Base-by-base conservation (phyloP, 1,140 invertebrate genomes). In the Drosophila pachea region DNA sequence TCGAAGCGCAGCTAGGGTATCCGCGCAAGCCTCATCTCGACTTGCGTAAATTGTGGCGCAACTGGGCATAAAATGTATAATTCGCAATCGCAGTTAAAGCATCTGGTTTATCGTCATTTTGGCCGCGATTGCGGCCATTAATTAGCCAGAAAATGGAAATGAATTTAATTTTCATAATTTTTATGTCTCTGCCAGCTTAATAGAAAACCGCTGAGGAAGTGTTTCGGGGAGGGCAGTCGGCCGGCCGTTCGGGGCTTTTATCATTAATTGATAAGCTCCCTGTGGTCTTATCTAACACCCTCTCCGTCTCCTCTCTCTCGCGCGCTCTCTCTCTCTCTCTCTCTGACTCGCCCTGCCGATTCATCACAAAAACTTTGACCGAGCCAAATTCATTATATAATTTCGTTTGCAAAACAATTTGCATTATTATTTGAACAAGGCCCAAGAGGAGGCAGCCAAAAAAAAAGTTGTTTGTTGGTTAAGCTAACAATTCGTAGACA, bases 351-450 rank as follows among this genome's bases (percentile, higher is more conserved):
- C 22, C 22, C 5, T 22, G 14, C 16, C 16, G 29, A 29, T 29
- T 47, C 29, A 66, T 66, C 55, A 50, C 22, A 40, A 69, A 60
- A 72, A 66, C 58, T 78, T 47, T 7, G 43, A 38, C 33, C 67
- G 48, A 43, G 8, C 31, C 53, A 69, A 60, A 68, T 74, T 47
- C 58, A 68, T 79, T 73, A 70, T 66, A 62, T 50, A 66, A 72
- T 82, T 82, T 83, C 73, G 62, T 83, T 83, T 76, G 59, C 54
- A 61, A 70, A 76, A 76, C 64, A 75, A 69, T 84, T 76, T 83
- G 62, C 62, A 73, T 79, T 78, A 79, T 84, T 83, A 84, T 83
- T 83, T 83, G 48, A 71, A 79, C 64, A 73, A 63, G 49, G 62
- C 45, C 70, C 22, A 22, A 22, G 22, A 22, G 3, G 22, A 22